A percentile compares a stretch with the other conserved stretches of the same genome.
phyloP scores from a whole-genome alignment of 2,113 vertebrate species.

The Nettapus auritus region DNA sequence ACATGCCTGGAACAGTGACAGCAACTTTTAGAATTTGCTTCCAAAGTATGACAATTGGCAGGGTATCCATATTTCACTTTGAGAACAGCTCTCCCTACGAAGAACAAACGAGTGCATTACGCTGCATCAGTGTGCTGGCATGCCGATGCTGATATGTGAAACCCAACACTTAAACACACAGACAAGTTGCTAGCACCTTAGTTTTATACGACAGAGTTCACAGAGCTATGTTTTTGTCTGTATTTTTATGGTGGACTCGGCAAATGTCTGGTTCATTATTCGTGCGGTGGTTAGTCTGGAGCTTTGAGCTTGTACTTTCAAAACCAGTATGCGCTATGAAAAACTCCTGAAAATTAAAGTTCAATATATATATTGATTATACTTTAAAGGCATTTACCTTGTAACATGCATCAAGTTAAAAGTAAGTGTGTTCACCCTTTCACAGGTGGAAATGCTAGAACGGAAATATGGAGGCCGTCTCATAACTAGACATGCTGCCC shows the following conservation, averaged over 20 bases:
- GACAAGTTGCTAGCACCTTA: background rate
- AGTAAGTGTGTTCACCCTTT: background rate
- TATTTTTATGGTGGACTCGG: background rate
- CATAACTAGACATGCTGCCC: slow-evolving; percentile 95
- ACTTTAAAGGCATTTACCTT: background rate
- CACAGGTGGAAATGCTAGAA: slow-evolving; percentile 98
- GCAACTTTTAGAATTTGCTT: background rate
- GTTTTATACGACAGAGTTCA: background rate
- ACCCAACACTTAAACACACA: background rate
- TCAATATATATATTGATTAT: background rate
- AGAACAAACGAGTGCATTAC: background rate
- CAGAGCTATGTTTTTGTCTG: background rate
- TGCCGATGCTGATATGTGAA: background rate
- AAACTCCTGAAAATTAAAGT: background rate
- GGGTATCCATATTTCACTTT: background rate
- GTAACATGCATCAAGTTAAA: background rate
- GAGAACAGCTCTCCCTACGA: background rate
- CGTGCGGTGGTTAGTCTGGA: background rate
- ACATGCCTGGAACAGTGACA: background rate
- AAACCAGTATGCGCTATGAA: background rate
- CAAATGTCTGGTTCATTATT: rapidly evolving
- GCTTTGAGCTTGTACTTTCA: background rate
- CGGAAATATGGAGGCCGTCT: slow-evolving; percentile 98
- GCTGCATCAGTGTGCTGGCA: background rate
- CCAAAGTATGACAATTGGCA: background rate